phyloP scores from a whole-genome alignment of 2,113 vertebrate species.

The Hydrochoerus hydrochaeris region DNA sequence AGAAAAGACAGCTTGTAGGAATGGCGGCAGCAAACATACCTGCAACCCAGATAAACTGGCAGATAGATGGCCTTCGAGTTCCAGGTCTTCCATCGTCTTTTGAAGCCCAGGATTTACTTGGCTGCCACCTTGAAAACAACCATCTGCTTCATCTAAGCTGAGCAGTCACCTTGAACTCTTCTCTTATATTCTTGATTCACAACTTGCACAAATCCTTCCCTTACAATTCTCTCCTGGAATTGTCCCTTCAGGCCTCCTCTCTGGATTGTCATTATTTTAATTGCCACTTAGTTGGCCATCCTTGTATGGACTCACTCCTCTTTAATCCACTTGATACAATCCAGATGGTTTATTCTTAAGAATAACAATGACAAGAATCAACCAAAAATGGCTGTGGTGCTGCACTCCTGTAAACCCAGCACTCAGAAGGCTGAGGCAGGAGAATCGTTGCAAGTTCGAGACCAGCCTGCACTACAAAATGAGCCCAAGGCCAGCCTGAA shows the following conservation, averaged over 20 bases:
- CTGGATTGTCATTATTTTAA: conserved; percentile 42
- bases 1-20: conserved; percentile 33
- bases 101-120: neutral
- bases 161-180: neutral
- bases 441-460: too few relatives aligned
- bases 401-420: too few relatives aligned
- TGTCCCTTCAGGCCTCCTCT: neutral
- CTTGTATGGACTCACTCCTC: conserved; percentile 10
- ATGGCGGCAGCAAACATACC: neutral
- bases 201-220: neutral
- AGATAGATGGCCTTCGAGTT: conserved; percentile 8
- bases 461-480: too few relatives aligned
- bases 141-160: neutral
- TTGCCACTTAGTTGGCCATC: neutral
- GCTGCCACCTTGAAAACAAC: neutral
- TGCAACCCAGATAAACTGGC: conserved; percentile 51
- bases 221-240: neutral
- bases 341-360: conserved; percentile 40
- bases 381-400: neutral
- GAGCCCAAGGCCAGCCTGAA: too few relatives aligned
- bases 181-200: neutral
- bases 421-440: too few relatives aligned
- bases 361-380: conserved; percentile 46
- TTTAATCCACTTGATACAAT: conserved; percentile 9
- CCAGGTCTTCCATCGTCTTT: conserved; percentile 65